Conservation (phyloP, 2,888 invertebrate species). For the Gisinianus flammeolus region DNA sequence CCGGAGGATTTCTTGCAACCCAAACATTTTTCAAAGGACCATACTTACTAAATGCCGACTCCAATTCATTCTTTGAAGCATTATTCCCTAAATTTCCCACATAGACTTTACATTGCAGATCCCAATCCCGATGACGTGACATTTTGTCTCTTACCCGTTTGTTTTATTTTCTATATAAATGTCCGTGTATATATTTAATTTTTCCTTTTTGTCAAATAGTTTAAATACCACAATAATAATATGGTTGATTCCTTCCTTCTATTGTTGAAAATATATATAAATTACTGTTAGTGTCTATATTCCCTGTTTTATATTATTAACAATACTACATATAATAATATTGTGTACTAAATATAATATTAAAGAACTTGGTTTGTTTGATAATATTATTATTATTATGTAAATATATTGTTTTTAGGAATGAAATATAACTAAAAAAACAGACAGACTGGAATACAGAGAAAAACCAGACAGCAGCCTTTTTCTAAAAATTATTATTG, state of each 20-base stretch:
- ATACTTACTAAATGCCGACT: conserved; percentile 85
- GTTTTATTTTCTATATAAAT: background rate
- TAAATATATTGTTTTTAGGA: too few species aligned
- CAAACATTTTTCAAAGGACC: conserved; percentile 89
- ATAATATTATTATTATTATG: too few species aligned
- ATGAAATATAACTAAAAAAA: too few species aligned
- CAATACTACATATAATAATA: too few species aligned
- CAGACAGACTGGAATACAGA: too few species aligned
- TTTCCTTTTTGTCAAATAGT: background rate
- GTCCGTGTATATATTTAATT: background rate
- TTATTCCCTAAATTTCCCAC: conserved; percentile 90
- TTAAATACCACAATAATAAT: background rate
- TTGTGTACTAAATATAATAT: too few species aligned
- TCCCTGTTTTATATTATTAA: too few species aligned
- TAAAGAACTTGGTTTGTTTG: too few species aligned
- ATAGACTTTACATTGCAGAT: conserved; percentile 88
- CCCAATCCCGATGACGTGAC: conserved; percentile 80
- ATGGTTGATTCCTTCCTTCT: background rate
- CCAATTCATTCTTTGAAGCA: conserved; percentile 87
- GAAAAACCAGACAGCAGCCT: too few species aligned
- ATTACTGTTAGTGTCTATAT: too few species aligned
- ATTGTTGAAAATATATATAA: background rate
- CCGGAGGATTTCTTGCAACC: conserved; percentile 92
- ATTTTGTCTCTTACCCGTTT: background rate
- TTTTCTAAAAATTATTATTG: too few species aligned